Evolutionary conservation across 2,113 vertebrate genomes (phyloP).

Genomic region (Guaruba guarouba): DNA sequence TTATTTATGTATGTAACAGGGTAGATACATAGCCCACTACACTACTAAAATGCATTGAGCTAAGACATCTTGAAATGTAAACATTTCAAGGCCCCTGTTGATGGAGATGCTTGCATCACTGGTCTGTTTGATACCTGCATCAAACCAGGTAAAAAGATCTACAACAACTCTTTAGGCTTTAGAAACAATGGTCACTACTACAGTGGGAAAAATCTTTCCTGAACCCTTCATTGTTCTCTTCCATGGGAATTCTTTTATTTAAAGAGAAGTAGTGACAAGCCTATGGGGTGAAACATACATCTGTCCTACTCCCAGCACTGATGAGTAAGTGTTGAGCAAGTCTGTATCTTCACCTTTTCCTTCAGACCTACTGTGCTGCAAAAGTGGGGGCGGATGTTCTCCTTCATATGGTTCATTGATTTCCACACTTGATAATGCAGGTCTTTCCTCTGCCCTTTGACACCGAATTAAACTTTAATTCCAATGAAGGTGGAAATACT

Average conservation of each 20-base stretch:
- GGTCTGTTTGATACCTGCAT: neutral
- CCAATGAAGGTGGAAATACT: conserved; percentile 10
- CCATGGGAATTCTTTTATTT: neutral
- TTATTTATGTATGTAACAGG: neutral
- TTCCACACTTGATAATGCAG: neutral
- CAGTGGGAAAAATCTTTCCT: neutral
- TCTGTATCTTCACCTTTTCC: neutral
- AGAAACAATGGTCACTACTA: neutral
- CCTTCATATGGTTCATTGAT: neutral
- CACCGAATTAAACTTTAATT: conserved; percentile 68
- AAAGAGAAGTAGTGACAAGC: neutral
- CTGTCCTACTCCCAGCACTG: neutral
- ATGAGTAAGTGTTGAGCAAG: neutral
- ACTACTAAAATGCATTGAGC: neutral
- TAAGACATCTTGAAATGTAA: neutral
- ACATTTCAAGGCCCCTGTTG: neutral
- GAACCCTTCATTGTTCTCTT: neutral
- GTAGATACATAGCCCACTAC: neutral
- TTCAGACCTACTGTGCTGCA: neutral
- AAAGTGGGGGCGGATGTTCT: neutral
- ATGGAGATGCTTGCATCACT: neutral
- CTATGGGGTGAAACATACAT: neutral
- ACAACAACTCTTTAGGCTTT: neutral
- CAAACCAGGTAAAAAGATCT: neutral
- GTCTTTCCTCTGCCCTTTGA: conserved; percentile 48